Base-by-base conservation (phyloP, 2,113 vertebrate species). In the Sterrhoptilus dennistouni region DNA sequence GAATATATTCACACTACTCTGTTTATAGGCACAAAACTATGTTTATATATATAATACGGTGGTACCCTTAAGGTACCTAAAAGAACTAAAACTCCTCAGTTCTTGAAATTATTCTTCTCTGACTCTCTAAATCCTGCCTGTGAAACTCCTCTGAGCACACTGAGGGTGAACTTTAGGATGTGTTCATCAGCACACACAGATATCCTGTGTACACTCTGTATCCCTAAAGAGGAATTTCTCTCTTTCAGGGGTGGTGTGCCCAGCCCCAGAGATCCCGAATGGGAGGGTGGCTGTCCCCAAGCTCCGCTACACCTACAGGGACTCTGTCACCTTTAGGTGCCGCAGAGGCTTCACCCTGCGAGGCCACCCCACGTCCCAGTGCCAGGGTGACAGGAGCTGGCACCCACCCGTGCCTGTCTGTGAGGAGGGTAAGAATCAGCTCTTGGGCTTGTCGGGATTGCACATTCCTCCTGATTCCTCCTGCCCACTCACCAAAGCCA, bases 321-420 rank as follows among this genome's bases (percentile, higher is more conserved):
- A 97, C 25, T 96, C 36, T 2, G 92, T 98, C 47, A 89, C 45
- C 21, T 91, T 98, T 7, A 23, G 14, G 40, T 98, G 98, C 93
- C 18, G 1, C 3, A 0, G 35, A 36, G 98, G 97, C 35, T 98
- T 97, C 86, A 93, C 87, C 76, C 25, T 98, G 92, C 89, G 70
- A 53, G 98, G 98, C 85, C 93, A 93, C 24, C 11, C 2, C 77
- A 80, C 31, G 6, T 75, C 96, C 47, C 97, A 75, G 76, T 98
- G 98, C 94, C 96, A 15, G 25, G 96, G 93, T 4, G 23, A 96
- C 52, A 28, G 47, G 13, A 94, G 50, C 2, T 98, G 98, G 98
- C 81, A 95, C 28, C 97, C 98, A 6, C 64, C 97, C 1, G 6
- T 53, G 1, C 98, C 98, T 4, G 27, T 53, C 35, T 98, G 98